phyloP scores from a whole-genome alignment of 2,888 invertebrate species.

The Cerastis leucographa region DNA sequence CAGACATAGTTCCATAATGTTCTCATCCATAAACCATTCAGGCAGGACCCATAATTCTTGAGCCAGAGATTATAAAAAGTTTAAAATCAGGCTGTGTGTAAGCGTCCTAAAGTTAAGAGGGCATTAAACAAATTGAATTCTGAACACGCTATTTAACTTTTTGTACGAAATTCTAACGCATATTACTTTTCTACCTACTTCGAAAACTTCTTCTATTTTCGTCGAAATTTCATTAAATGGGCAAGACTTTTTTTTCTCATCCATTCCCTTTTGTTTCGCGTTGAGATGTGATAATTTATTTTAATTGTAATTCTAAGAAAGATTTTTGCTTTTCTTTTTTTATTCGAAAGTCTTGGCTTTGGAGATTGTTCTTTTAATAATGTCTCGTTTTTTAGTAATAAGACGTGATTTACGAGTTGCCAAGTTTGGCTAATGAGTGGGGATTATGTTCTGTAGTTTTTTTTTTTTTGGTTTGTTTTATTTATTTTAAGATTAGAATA shows the following conservation, averaged over 20 bases:
- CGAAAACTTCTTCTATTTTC: constrained; percentile 84
- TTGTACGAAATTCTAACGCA: constrained; percentile 76
- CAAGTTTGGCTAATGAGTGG: constrained; percentile 46
- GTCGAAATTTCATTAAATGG: constrained; percentile 80
- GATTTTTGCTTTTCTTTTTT: constrained; percentile 59
- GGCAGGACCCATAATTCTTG: constrained; percentile 54
- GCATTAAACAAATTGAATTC: constrained; percentile 86
- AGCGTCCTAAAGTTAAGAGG: constrained; percentile 72
- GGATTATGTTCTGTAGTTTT: constrained; percentile 32
- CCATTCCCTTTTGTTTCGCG: constrained; percentile 73
- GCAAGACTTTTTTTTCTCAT: constrained; percentile 64
- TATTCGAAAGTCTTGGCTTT: constrained; percentile 50
- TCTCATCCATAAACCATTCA: constrained; percentile 55
- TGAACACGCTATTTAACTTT: constrained; percentile 88
- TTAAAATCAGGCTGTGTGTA: constrained; percentile 60
- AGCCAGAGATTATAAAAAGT: constrained; percentile 63
- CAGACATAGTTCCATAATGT: constrained; percentile 24
- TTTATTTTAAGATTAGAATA: background rate
- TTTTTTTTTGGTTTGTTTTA: background rate
- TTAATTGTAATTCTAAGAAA: constrained; percentile 77
- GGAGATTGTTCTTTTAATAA: constrained; percentile 64
- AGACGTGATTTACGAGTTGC: constrained; percentile 60
- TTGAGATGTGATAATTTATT: constrained; percentile 79
- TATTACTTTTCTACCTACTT: constrained; percentile 73
- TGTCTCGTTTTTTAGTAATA: constrained; percentile 62